Percentiles rank a stretch among this genome's conserved stretches.
Evolutionary conservation across 2,888 invertebrate genomes (phyloP).

Genomic region (Polydrusus cervinus): DNA sequence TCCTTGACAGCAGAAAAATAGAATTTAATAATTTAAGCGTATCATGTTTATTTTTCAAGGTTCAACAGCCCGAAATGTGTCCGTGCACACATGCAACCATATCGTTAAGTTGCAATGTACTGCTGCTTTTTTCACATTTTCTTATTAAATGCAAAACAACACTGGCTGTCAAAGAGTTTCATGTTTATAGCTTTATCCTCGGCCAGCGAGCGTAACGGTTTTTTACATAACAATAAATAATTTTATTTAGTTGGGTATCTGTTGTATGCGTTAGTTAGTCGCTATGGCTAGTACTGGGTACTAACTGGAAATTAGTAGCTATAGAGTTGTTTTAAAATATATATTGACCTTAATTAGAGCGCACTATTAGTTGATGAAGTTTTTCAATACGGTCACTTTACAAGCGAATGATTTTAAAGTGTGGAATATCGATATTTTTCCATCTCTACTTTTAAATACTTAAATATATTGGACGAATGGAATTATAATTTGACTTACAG

Average conservation of each 20-base stretch:
- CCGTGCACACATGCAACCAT: constrained; percentile 39
- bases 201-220: constrained; percentile 41
- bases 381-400: too few species aligned
- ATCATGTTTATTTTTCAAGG: not conserved
- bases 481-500: constrained; percentile 22
- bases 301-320: constrained; percentile 1
- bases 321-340: too few species aligned
- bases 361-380: too few species aligned
- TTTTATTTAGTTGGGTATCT: constrained; percentile 38
- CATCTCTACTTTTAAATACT: constrained; percentile 4
- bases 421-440: too few species aligned
- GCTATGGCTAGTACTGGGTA: not conserved
- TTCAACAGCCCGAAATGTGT: constrained; percentile 14
- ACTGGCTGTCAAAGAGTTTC: constrained; percentile 34
- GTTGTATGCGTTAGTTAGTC: constrained; percentile 23
- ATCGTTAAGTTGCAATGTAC: constrained; percentile 33
- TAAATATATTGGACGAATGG: not conserved
- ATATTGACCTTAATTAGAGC: too few species aligned
- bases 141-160: constrained; percentile 49
- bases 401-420: too few species aligned
- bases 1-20: not conserved
- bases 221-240: constrained; percentile 47
- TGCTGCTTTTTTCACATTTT: constrained; percentile 23
- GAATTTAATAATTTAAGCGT: not conserved
- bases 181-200: constrained; percentile 46